Base-by-base conservation (phyloP, 1,140 invertebrate genomes). In the Neomicropteryx cornuta region DNA sequence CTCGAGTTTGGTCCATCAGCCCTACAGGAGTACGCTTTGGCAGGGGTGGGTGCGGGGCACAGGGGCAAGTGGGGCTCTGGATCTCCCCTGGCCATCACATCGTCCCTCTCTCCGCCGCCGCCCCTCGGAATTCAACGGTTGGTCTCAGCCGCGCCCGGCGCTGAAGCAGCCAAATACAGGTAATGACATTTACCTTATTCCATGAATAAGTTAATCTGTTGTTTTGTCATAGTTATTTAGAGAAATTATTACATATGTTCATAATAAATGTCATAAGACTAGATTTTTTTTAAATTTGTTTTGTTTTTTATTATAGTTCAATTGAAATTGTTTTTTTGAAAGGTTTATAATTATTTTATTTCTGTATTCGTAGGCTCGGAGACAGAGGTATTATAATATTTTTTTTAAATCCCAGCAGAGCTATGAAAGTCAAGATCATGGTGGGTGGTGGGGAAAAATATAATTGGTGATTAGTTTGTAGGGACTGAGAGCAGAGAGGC, bases 111-210 rank as follows among this genome's bases (percentile, higher is more conserved):
- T 34, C 64, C 64, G 50, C 60, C 64, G 50, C 57, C 63, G 5
- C 56, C 62, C 38, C 58, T 63, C 16, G 62, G 60, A 33, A 54
- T 67, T 43, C 42, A 48, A 62, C 73, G 62, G 58, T 76, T 68
- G 66, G 75, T 83, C 23, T 87, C 83, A 8, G 85, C 86, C 29
- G 91, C 91, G 31, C 90, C 91, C 2, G 90, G 90, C 35, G 90
- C 90, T 2, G 91, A 93, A 70, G 81, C 81, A 47, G 64, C 64
- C 23, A 92, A 93, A 62, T 93, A 83, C 61, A 68, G 64, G 64
- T 68, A 43, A 45, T 31, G 38, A 53, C 24, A 18, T 6, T 1
- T 31, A n/a, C 17, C 18, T 33, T 18, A 33, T 33, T 36, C 16
- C 17, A 24, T 22, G 23, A 24, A 8, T 36, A 36, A 23, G 21